Evolutionary conservation across 1,140 invertebrate species (phyloP).

Genomic region (Dendrolimus kikuchii): DNA sequence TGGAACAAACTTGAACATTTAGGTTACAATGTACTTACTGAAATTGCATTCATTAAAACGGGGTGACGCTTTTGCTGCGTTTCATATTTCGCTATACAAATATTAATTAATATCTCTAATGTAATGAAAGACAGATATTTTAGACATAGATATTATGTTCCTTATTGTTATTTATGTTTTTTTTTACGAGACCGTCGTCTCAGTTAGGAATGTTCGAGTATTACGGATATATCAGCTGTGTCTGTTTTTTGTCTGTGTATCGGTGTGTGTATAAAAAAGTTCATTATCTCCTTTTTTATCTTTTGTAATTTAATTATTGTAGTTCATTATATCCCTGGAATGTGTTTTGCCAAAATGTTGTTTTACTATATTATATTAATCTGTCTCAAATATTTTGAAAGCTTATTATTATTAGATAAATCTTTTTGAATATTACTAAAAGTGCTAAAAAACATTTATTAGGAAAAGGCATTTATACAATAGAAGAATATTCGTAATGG

Average conservation of each 20-base stretch:
- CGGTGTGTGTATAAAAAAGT: slow-evolving; percentile 23
- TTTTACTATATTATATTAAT: too few species aligned
- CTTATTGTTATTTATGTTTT: slow-evolving; percentile 20
- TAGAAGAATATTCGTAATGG: too few species aligned
- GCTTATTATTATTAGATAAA: too few species aligned
- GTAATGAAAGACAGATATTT: too few species aligned
- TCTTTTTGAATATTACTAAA: too few species aligned
- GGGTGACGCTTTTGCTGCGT: neutral
- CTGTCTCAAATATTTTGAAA: too few species aligned
- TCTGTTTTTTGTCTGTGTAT: slow-evolving; percentile 25
- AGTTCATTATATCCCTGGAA: slow-evolving; percentile 22
- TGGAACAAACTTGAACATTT: neutral
- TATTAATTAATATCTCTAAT: too few species aligned
- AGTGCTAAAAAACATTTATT: too few species aligned
- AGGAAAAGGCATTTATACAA: too few species aligned
- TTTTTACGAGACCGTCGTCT: slow-evolving; percentile 1
- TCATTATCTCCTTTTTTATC: slow-evolving; percentile 30
- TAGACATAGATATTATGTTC: slow-evolving; percentile 14
- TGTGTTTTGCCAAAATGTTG: neutral
- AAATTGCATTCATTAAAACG: slow-evolving; percentile 1
- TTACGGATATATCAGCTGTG: slow-evolving; percentile 19
- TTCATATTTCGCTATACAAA: too few species aligned
- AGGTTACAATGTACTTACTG: slow-evolving; percentile 3
- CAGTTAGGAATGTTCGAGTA: slow-evolving; percentile 18
- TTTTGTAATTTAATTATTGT: slow-evolving; percentile 37